Evolutionary conservation across 37 sponge, comb jelly and placozoan genomes (phyloP).

Genomic region (Diacarnus erythraeanus): DNA sequence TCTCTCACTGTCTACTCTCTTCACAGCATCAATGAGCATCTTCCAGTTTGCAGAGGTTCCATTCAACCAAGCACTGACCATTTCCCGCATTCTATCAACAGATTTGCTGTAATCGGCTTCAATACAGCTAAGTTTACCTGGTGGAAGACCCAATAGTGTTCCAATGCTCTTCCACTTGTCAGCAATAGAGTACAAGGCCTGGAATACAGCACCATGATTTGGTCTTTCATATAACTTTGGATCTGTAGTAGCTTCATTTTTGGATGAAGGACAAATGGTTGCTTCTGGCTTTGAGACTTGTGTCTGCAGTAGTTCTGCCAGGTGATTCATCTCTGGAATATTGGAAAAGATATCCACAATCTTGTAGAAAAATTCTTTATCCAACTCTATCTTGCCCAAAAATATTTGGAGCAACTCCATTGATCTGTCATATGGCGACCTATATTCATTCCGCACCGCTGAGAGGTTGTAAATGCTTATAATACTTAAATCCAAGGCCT

Average conservation of each 20-base stretch:
- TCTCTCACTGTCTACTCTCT: background rate
- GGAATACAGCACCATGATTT: background rate
- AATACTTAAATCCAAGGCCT: background rate
- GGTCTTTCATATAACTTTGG: background rate
- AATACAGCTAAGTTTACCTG: background rate
- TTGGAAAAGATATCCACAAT: background rate
- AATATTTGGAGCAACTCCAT: background rate
- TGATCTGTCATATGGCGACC: background rate
- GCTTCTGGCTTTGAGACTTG: background rate
- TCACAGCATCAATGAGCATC: constrained; percentile 5
- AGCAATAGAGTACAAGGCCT: background rate
- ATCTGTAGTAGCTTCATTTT: background rate
- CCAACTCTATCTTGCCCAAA: background rate
- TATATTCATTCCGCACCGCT: background rate
- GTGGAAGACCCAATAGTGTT: background rate
- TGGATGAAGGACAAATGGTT: too few relatives aligned
- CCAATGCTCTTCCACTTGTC: constrained; percentile 1
- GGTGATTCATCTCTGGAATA: background rate
- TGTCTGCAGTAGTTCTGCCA: background rate
- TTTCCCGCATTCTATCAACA: background rate
- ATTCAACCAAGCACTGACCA: background rate
- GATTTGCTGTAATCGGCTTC: background rate
- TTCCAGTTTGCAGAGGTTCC: background rate
- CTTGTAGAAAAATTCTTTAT: background rate
- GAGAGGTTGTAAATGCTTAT: background rate